Base-by-base conservation (phyloP, 2,888 invertebrate genomes). In the Dorcus hopei region DNA sequence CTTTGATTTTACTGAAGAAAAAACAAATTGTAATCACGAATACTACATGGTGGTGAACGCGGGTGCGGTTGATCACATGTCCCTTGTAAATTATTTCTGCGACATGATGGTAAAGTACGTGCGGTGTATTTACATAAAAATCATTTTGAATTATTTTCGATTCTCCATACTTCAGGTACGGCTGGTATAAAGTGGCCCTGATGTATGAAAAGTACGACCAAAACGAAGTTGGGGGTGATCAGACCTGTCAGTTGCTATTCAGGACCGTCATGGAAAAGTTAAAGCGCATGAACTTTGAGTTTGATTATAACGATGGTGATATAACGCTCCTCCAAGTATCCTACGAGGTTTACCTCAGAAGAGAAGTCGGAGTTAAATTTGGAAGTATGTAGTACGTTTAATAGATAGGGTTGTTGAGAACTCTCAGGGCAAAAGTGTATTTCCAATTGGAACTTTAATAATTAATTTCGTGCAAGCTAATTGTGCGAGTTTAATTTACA, bases 171-270 rank as follows among this genome's bases (percentile, higher is more conserved):
- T 71, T 67, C 79, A 92, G 92, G 71, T 87, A 86, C 75, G 79
- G 82, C 40, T 94, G 93, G 93, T 80, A 79, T 6, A 88, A 86
- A 66, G 80, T 88, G 1, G 85, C 88, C 45, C 79, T 93, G 57
- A 79, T 95, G 64, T 94, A 92, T 77, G 89, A 93, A 67, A 86
- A 87, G 9, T 81, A 87, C 59, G 90, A 89, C 0, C 88, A 87
- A 69, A 78, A 80, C 45, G 82, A 85, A 67, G 80, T 85, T 0
- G 88, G 86, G 6, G 93, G 93, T 0, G 79, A 80, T 9, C 83
- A 85, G 61, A 91, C 91, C 5, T 95, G 95, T 66, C 87, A 86
- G 67, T 80, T 94, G 16, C 83, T 90, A 76, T 89, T 91, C 80
- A 85, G 86, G 61, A 87, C 89, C 0, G 77, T 95, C 63, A 88